phyloP scores from a whole-genome alignment of 2,888 invertebrate species.

The Scaptomyza flava region DNA sequence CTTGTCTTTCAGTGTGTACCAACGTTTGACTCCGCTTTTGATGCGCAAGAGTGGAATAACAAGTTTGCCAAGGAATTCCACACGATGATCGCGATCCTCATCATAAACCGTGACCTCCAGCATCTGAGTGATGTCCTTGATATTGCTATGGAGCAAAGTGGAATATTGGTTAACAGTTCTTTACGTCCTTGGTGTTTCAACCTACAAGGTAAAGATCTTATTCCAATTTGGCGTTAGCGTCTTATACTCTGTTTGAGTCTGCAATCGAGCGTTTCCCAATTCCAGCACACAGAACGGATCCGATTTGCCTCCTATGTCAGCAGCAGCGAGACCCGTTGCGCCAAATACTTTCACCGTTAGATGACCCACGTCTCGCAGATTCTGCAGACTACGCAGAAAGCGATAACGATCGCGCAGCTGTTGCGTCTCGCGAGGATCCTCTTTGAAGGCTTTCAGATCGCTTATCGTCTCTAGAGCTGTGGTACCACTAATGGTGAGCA shows the following conservation, averaged over 20 bases:
- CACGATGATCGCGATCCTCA: conserved; percentile 98
- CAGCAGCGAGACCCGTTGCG: conserved; percentile 94
- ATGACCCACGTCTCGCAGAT: conserved; percentile 95
- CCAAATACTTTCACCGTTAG: conserved; percentile 96
- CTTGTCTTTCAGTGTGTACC: conserved; percentile 98
- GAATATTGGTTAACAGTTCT: background rate
- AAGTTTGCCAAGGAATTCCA: conserved; percentile 97
- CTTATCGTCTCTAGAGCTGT: conserved; percentile 96
- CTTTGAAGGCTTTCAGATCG: conserved; percentile 93
- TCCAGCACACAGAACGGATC: conserved; percentile 99
- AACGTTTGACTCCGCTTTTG: conserved; percentile 95
- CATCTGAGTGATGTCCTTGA: conserved; percentile 97
- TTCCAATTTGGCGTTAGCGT: conserved; percentile 98
- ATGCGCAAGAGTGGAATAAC: conserved; percentile 94
- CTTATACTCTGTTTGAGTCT: conserved; percentile 99
- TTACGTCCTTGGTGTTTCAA: conserved; percentile 53
- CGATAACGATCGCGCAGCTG: conserved; percentile 86
- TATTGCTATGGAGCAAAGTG: conserved; percentile 87
- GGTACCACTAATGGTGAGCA: conserved; percentile 97
- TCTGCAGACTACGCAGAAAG: conserved; percentile 89
- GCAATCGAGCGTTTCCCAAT: conserved; percentile 95
- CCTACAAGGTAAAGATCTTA: conserved; percentile 99
- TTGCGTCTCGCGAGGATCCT: conserved; percentile 90
- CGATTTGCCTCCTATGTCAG: conserved; percentile 98
- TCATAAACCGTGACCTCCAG: conserved; percentile 98